Conservation (phyloP, 2,888 invertebrate species). For the Chrysolina americana region DNA sequence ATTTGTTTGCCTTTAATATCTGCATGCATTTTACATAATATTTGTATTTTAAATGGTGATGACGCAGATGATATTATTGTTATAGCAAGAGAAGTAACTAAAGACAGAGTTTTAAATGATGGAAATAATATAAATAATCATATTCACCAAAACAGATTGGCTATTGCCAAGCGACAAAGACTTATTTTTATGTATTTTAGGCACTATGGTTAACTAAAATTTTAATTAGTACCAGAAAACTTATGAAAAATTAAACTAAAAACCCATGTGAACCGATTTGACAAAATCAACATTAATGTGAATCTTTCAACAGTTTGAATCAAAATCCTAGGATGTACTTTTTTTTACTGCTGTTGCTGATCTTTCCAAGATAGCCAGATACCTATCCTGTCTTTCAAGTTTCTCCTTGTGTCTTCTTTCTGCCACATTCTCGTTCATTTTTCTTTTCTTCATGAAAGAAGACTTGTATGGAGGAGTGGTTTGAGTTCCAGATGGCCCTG, state of each 20-base stretch:
- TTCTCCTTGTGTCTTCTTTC: constrained; percentile 1
- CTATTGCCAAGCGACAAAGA: no score
- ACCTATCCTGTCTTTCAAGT: neutral
- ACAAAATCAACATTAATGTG: neutral
- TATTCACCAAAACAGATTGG: no score
- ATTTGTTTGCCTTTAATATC: constrained; percentile 37
- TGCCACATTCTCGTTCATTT: neutral
- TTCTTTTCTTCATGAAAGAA: neutral
- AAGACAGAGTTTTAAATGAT: constrained; percentile 23
- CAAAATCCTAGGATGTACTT: neutral
- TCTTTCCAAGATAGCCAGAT: neutral
- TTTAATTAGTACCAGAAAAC: no score
- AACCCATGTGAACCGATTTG: no score
- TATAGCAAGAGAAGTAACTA: neutral
- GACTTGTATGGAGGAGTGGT: constrained; percentile 1
- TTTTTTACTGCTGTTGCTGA: neutral
- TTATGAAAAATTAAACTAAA: no score
- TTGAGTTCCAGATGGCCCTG: neutral
- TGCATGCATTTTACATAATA: no score
- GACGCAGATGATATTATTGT: constrained; percentile 20
- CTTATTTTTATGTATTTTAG: no score
- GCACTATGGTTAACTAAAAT: no score
- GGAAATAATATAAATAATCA: neutral
- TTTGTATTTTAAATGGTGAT: constrained; percentile 28
- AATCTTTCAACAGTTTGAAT: neutral